Percentiles rank a stretch among this genome's conserved stretches.
Evolutionary conservation across 2,113 vertebrate genomes (phyloP).

Genomic region (Chloropsis cyanopogon): DNA sequence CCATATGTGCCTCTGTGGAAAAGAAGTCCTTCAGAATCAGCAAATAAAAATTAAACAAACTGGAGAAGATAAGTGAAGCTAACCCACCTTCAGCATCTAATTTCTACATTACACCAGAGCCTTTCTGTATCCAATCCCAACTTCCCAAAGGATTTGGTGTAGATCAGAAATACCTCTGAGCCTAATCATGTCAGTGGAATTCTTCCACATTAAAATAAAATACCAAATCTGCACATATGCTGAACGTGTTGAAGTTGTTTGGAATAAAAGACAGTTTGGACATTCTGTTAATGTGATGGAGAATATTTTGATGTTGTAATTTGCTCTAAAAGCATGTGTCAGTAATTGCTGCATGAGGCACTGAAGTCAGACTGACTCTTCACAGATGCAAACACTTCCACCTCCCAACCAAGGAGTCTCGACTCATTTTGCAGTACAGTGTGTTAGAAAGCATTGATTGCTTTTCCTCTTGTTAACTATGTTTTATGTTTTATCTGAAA

Average conservation of each 20-base stretch:
- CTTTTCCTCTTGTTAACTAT: background rate
- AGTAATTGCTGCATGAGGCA: background rate
- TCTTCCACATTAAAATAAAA: background rate
- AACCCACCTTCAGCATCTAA: conserved; percentile 18
- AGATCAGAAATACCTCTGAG: conserved; percentile 8
- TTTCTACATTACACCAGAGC: background rate
- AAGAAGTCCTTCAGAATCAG: conserved; percentile 1
- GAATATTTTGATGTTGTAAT: conserved; percentile 10
- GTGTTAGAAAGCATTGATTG: background rate
- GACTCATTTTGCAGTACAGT: background rate
- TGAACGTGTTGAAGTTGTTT: background rate
- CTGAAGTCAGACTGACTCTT: background rate
- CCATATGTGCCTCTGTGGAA: conserved; percentile 2
- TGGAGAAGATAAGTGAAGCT: background rate
- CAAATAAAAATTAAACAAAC: background rate
- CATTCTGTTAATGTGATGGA: background rate
- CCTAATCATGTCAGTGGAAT: background rate
- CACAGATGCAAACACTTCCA: background rate
- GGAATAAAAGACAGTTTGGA: background rate
- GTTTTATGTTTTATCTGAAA: background rate
- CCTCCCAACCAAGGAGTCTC: background rate
- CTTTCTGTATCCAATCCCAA: background rate
- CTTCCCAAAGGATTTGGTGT: background rate
- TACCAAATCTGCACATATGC: background rate
- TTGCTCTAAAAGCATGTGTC: conserved; percentile 1